phyloP scores from a whole-genome alignment of 2,113 vertebrate species.

The Porphyrio hochstetteri region DNA sequence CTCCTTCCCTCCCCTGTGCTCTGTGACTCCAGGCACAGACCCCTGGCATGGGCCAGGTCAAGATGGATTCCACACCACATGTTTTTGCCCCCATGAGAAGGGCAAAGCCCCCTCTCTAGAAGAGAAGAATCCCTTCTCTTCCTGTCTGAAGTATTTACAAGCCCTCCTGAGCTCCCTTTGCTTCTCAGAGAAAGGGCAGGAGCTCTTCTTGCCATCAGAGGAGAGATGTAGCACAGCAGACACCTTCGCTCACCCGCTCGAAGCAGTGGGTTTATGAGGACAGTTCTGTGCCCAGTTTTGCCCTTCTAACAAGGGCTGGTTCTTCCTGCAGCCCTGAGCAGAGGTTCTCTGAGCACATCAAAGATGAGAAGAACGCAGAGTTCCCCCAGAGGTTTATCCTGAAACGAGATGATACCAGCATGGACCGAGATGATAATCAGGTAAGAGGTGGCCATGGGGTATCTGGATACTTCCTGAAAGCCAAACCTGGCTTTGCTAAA shows the following conservation, averaged over 20 bases:
- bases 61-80: neutral
- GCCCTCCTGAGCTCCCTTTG: neutral
- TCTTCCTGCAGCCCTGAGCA: constrained; percentile 89
- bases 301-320: neutral
- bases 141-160: neutral
- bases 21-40: neutral
- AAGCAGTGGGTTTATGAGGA: neutral
- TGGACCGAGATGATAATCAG: constrained; percentile 99
- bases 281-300: accelerated
- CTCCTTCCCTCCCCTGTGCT: neutral
- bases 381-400: constrained; percentile 98
- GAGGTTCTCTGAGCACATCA: constrained; percentile 98
- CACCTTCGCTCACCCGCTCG: accelerated
- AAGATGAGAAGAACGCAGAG: constrained; percentile 94
- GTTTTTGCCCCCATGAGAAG: neutral
- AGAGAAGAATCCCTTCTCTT: neutral
- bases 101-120: neutral
- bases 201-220: neutral
- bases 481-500: neutral
- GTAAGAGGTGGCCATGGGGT: constrained; percentile 69
- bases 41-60: neutral
- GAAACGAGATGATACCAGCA: constrained; percentile 95
- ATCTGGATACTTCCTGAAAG: neutral
- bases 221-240: neutral
- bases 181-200: neutral